phyloP scores from a whole-genome alignment of 30 jellyfish, hydroid and myxozoan species.

The Aurelia sp. region DNA sequence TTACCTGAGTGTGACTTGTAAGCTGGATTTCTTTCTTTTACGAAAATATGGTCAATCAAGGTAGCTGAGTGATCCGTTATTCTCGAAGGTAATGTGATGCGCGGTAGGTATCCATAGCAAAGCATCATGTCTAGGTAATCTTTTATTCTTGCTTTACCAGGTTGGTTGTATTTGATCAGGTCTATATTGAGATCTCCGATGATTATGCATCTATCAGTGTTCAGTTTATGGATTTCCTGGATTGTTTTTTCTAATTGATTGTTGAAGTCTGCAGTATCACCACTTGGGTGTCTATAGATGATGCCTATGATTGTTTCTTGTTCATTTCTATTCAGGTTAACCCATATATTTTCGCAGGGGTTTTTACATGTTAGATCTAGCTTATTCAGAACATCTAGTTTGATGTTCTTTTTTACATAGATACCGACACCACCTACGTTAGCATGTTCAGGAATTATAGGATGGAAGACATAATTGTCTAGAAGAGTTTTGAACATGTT shows the following conservation, averaged over 20 bases:
- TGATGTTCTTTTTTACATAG: constrained; percentile 5
- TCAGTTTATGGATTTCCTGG: too few relatives aligned
- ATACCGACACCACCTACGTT: constrained; percentile 20
- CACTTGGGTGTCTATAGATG: constrained; percentile 1
- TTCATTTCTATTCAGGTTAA: background rate
- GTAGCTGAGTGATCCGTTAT: constrained; percentile 17
- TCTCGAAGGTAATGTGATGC: constrained; percentile 5
- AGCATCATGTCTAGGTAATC: constrained; percentile 7
- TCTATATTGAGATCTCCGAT: background rate
- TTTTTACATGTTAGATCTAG: constrained; percentile 1
- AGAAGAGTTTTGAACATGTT: background rate
- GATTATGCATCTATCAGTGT: background rate
- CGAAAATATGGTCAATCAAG: constrained; percentile 5
- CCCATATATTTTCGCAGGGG: background rate
- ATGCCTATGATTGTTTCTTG: background rate
- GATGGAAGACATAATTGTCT: background rate
- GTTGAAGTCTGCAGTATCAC: background rate
- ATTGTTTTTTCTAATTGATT: too few relatives aligned
- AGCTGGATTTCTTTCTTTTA: background rate
- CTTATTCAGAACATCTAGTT: background rate
- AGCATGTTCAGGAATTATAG: constrained; percentile 1
- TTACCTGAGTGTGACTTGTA: background rate
- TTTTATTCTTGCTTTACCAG: background rate
- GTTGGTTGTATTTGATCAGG: constrained; percentile 10
- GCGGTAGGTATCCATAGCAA: constrained; percentile 9